These are phyloP conservation scores for chimpanzee (Pan troglodytes) DNA, from an alignment of 2,113 vertebrate genomes.

Conservation along the genomic window NHGRI_mPanTro3-v2.1_pri NC_072402.2:171437501-171438000, in stretches of 20 bases:
- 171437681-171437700: accelerated
- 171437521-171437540: neutral
- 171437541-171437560: neutral
- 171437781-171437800: neutral
- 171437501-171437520: neutral
- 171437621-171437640: accelerated
- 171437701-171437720: too few relatives aligned
- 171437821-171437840: neutral
- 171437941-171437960: neutral
- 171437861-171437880: neutral
- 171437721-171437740: neutral
- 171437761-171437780: neutral
- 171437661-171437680: neutral
- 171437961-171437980: neutral
- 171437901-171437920: neutral
- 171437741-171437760: neutral
- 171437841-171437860: neutral
- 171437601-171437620: too few relatives aligned
- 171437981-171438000: neutral
- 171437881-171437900: neutral
- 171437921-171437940: neutral
- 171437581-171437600: accelerated
- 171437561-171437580: neutral
- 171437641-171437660: neutral
- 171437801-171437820: neutral